Percentiles rank a stretch among this genome's conserved stretches.
These are phyloP conservation scores for Caenorhabditis drosophilae DNA, from an alignment of 2,888 invertebrate genomes.

Conservation along the genomic window DNA sequence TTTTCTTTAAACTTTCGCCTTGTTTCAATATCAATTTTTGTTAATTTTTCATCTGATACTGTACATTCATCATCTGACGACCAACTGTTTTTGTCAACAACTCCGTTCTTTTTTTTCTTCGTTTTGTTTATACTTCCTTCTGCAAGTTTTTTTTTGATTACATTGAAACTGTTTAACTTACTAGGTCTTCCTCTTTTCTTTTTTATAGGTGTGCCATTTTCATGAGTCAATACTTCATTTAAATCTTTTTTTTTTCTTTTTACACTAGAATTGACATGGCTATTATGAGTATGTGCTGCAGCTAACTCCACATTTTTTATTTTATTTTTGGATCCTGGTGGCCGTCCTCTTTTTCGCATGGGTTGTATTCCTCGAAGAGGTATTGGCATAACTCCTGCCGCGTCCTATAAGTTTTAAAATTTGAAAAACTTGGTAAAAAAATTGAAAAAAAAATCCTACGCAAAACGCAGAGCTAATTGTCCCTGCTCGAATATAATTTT, in stretches of 20 bases:
- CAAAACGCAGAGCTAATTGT: background rate
- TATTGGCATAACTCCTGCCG: background rate
- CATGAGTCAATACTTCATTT: background rate
- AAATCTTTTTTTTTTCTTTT: background rate
- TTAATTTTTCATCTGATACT: background rate
- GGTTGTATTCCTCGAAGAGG: background rate
- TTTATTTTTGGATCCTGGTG: constrained; percentile 5
- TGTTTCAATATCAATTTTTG: too few species aligned
- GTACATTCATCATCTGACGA: background rate
- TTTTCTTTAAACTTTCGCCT: background rate
- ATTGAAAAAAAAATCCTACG: background rate
- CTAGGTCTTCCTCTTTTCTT: constrained; percentile 5
- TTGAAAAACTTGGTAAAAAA: background rate
- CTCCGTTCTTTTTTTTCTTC: too few species aligned
- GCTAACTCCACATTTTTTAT: constrained; percentile 1
- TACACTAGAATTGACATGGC: too few species aligned
- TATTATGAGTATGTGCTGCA: too few species aligned
- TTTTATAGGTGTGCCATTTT: constrained; percentile 2
- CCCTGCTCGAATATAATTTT: too few species aligned
- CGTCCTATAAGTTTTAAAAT: background rate
- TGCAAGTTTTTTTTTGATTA: constrained; percentile 1
- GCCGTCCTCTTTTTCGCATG: background rate
- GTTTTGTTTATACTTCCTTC: constrained; percentile 6
- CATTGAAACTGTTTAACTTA: background rate
- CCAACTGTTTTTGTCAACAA: background rate